Base-by-base conservation (phyloP, 2,113 vertebrate species). In the Lanius collurio region DNA sequence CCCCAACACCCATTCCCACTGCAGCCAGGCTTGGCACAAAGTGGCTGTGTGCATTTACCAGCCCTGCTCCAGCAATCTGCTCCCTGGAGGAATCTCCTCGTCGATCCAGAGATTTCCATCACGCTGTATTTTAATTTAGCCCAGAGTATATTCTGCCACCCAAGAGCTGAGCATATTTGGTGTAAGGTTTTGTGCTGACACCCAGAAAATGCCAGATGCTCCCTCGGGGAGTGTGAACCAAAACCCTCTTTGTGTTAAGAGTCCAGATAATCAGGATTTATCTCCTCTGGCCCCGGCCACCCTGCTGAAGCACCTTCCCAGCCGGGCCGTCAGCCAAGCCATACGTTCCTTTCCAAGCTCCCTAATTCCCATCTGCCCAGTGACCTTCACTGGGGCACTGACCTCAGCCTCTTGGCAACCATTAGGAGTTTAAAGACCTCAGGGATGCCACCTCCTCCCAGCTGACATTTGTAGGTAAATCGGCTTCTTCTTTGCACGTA, bases 191-290 rank as follows among this genome's bases (percentile, higher is more conserved):
- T 70, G 27, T 68, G 77, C 84, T 87, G 69, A 87, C 83, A 89
- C 83, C 68, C 64, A 84, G 56, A 44, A 85, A 91, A 47, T 33
- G 35, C 56, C 74, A 94, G 94, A 83, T 90, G 86, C 35, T 90
- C 33, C 75, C 79, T 47, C 0, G 0, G 44, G 42, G 23, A 74
- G 30, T 0, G 0, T 3, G 4, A 84, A 91, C 44, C 81, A 91
- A 95, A 80, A 33, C 64, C 27, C 23, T 47, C 56, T 65, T 57
- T 55, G 53, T 42, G 26, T 39, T 60, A n/a, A 41, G 53, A 76
- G 62, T 64, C 64, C 84, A 90, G 70, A 69, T 78, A 86, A 92
- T 57, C 79, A 31, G 81, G 65, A 87, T 75, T 91, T 75, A 62
- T 78, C 60, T 89, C 57, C 62, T 50, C 52, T 4, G 2, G 47